Base-by-base conservation (phyloP, 2,888 invertebrate species). In the Leptinotarsa peninsularis region DNA sequence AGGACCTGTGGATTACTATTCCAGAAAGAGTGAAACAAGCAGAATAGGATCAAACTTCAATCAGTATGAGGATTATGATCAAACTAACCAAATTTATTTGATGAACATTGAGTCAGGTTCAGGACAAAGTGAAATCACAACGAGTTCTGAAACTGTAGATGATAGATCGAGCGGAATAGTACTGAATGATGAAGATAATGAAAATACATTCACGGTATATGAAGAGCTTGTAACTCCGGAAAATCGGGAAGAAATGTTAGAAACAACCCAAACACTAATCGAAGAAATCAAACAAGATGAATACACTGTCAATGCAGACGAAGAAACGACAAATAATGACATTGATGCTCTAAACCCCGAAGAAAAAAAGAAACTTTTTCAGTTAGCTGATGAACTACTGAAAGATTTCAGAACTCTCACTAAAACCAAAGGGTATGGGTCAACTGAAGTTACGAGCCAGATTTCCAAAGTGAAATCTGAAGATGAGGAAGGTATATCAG, bases 301-400 rank as follows among this genome's bases (percentile, higher is more conserved):
- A 43, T 43, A 43, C 43, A 43, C 43, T 43, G 13, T 52, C 15
- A 66, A 7, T 33, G 50, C 71, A 27, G 66, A 49, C 2, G 63
- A 66, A 66, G 66, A 23, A 50, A 67, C 33, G 18, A 52, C 66
- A 4, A 56, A 14, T 15, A 58, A 23, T 4, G 15, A 23, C 4
- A 4, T 63, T 7, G 17, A 27, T 10, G 67, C 33, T 7, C 67
- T 67, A 10, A 33, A 72, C 23, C 7, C 49, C 21, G 56, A 56
- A 58, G 56, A 72, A 7, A 72, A 49, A 18, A 49, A 67, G 21
- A 54, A 63, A 67, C 33, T 72, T 2, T 72, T 72, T 21, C 21
- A 67, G 27, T 49, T 72, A 15, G 67, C 67, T 49, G 72, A 72
- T 67, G 49, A 67, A 43, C 49, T 72, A 13, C 67, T 72, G 2